Conservation (phyloP, 2,113 vertebrate genomes). For the Fulica atra region DNA sequence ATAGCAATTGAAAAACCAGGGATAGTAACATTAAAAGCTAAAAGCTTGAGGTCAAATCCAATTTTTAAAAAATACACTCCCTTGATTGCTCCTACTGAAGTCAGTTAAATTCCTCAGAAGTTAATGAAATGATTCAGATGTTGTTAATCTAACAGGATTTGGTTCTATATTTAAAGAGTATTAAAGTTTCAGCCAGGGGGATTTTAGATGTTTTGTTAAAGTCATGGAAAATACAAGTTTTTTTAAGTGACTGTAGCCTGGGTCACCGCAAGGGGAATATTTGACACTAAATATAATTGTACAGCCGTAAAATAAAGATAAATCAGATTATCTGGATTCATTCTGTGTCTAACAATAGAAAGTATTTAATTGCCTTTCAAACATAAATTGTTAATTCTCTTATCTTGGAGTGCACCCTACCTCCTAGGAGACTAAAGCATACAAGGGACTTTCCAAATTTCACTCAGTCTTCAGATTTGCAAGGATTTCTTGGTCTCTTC, state of each 20-base stretch:
- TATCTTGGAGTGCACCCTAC: neutral
- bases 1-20: neutral
- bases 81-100: neutral
- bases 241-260: neutral
- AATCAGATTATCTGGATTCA: conserved; percentile 1
- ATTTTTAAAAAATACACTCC: neutral
- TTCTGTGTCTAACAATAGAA: neutral
- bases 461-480: neutral
- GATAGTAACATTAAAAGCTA: neutral
- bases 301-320: neutral
- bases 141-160: conserved; percentile 45
- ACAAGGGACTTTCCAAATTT: neutral
- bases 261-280: conserved; percentile 32
- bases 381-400: neutral
- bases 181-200: neutral
- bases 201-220: neutral
- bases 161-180: conserved; percentile 39
- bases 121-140: neutral
- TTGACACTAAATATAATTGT: neutral
- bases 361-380: conserved; percentile 40
- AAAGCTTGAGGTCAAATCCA: neutral
- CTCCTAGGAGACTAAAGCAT: neutral
- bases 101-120: neutral
- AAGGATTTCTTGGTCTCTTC: neutral
- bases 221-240: neutral